These are phyloP conservation scores for Alosa alosa DNA, from an alignment of 2,113 vertebrate species.

Conservation along the genomic window DNA sequence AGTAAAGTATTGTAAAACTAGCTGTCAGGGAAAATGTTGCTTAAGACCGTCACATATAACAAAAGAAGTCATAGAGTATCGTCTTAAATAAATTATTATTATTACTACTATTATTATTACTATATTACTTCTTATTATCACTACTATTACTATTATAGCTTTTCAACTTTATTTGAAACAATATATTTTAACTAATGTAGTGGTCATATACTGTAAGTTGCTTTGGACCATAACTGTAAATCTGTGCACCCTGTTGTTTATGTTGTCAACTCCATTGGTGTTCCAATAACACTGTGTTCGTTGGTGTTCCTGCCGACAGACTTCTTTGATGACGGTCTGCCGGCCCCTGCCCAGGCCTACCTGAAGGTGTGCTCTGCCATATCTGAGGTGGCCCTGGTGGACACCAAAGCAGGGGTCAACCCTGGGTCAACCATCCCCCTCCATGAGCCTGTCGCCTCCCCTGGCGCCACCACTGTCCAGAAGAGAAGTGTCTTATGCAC, in stretches of 20 bases:
- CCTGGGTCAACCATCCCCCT: slow-evolving; percentile 42
- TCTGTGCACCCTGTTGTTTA: not conserved
- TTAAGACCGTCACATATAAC: not conserved
- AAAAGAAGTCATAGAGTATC: too few species aligned
- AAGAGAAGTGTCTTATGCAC: slow-evolving; percentile 70
- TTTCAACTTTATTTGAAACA: too few species aligned
- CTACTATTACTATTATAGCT: too few species aligned
- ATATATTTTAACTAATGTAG: too few species aligned
- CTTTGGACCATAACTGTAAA: too few species aligned
- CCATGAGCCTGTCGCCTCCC: slow-evolving; percentile 42
- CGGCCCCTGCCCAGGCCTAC: slow-evolving; percentile 74
- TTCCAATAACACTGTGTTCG: not conserved
- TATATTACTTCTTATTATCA: not conserved
- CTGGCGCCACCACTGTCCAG: slow-evolving; percentile 67
- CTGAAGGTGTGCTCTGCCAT: slow-evolving; percentile 70
- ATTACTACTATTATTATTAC: too few species aligned
- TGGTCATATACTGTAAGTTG: too few species aligned
- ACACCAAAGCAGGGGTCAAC: slow-evolving; percentile 51
- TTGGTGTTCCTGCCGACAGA: slow-evolving; percentile 49
- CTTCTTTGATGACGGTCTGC: slow-evolving; percentile 73
- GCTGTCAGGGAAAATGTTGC: not conserved
- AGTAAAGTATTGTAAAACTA: not conserved
- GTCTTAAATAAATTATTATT: not conserved
- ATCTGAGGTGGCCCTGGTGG: slow-evolving; percentile 63
- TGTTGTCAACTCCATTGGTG: not conserved